These are phyloP conservation scores for Pongo abelii DNA, from an alignment of 2,113 vertebrate species.

Conservation along the genomic window DNA sequence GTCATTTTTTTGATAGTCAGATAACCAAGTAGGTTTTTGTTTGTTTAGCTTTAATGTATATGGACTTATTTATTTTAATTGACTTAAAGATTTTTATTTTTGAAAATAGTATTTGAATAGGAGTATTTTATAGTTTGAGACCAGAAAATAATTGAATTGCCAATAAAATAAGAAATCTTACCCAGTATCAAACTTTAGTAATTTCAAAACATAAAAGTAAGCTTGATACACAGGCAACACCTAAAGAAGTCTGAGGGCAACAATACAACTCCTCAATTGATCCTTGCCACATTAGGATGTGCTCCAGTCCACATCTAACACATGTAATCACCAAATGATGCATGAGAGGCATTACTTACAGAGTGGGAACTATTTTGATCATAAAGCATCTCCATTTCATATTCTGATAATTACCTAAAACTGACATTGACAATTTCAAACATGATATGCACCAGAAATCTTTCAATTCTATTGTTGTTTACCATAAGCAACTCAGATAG, in stretches of 20 bases:
- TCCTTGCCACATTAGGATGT: not conserved
- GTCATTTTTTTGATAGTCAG: not conserved
- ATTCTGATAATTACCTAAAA: not conserved
- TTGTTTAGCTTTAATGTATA: not conserved
- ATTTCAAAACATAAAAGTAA: not conserved
- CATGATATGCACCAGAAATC: not conserved
- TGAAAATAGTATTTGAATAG: not conserved
- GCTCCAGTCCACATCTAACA: not conserved
- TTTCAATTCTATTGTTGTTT: not conserved
- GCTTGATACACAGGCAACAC: not conserved
- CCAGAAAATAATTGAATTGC: not conserved
- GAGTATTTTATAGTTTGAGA: not conserved
- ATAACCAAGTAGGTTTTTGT: not conserved
- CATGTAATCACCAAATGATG: not conserved
- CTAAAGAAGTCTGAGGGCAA: not conserved
- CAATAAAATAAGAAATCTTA: not conserved
- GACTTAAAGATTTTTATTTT: not conserved
- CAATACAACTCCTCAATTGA: not conserved
- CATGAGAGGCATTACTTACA: not conserved
- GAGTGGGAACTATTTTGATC: not conserved
- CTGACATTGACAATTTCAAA: not conserved
- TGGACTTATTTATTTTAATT: not conserved
- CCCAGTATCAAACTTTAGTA: not conserved
- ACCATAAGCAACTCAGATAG: not conserved
- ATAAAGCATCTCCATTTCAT: not conserved